Conservation (phyloP, 2,113 vertebrate species). For the Centropristis striata region DNA sequence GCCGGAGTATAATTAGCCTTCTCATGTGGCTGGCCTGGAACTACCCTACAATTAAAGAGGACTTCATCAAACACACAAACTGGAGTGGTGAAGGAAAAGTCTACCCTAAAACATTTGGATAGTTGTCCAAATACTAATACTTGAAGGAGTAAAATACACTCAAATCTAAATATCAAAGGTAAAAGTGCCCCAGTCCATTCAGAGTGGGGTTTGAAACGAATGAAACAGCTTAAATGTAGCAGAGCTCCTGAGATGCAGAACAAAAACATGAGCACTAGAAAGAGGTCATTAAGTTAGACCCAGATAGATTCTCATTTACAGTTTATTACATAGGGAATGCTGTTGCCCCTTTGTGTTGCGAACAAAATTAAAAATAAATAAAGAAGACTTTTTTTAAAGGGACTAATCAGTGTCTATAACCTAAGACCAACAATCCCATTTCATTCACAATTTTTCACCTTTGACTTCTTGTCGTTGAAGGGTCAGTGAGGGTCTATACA, state of each 20-base stretch:
- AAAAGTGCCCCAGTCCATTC: background rate
- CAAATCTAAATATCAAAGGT: background rate
- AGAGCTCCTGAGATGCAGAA: background rate
- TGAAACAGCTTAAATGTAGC: background rate
- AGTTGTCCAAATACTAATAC: background rate
- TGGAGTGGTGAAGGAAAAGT: background rate
- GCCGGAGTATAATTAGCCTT: slow-evolving; percentile 11
- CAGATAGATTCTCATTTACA: background rate
- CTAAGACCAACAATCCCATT: background rate
- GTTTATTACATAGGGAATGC: background rate
- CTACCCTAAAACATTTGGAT: background rate
- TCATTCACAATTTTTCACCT: background rate
- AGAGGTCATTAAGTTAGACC: background rate
- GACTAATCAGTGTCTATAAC: background rate
- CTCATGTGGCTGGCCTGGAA: background rate
- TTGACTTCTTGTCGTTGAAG: too few relatives aligned
- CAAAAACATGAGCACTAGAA: background rate
- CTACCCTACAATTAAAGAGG: background rate
- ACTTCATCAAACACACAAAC: background rate
- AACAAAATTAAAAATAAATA: background rate
- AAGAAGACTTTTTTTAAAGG: background rate
- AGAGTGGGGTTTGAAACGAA: background rate
- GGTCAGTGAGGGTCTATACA: too few relatives aligned
- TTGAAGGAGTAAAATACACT: background rate
- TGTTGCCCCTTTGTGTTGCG: background rate